Evolutionary conservation across 2,797 vertebrate species (phyloP), one percentile per base, ranked within the genome.

Genomic region (Crypturellus tataupa): DNA sequence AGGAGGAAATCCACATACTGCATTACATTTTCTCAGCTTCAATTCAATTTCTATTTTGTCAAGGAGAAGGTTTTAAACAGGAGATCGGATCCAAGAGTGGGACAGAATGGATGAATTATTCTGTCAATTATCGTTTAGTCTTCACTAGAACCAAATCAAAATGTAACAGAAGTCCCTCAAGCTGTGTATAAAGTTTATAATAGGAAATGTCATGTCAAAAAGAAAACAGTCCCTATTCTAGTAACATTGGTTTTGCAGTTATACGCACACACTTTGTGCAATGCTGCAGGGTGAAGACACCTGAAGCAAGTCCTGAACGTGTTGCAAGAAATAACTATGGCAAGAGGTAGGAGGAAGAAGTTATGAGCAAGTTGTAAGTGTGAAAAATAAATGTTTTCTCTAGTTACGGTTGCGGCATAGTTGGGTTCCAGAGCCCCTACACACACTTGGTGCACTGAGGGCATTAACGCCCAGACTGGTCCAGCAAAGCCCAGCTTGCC

Each of bases 101-200:
- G 70, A 79, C 39, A 35, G n/a, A 89, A 79, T 29, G 31, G 62
- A 89, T 42, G 72, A 96, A 80, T 73, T 90, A 80, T 47, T 39
- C 60, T 58, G 35, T 71, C 84, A 89, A 67, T 86, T 83, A 87
- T 47, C 1, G 37, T 84, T 85, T 86, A 65, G 16, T 85, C 37
- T 82, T 92, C 65, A 59, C 40, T 85, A 71, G 64, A 87, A 71
- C 42, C 8, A 19, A 84, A 93, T 24, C 76, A 73, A 94, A 81
- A 79, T 4, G 4, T 46, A 83, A 65, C 31, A 46, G 29, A 72
- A 95, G 37, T 2, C 18, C 63, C 73, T 81, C 46, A 87, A 86
- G 73, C 46, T 60, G 46, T 20, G 39, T 2, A n/a, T 42, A 78
- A 84, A 85, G 29, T 70, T 81, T 56, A 55, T 64, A 67, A 44